A percentile compares a stretch with the other conserved stretches of the same genome.
Evolutionary conservation across 1,140 invertebrate genomes (phyloP).

Genomic region (Drosophila lowei): DNA sequence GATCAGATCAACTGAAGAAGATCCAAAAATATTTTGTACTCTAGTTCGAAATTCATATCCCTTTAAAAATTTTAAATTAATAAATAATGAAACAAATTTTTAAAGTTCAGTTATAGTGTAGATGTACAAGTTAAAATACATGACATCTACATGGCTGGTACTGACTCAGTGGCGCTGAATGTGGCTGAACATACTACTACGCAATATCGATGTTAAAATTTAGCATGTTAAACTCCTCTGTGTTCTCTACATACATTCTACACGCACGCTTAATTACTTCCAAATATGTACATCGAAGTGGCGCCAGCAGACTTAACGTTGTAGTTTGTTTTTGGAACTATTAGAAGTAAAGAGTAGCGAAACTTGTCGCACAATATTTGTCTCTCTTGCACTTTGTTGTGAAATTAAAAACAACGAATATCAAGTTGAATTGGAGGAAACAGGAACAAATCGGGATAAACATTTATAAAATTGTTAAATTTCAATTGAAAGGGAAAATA

Average conservation of each 20-base stretch:
- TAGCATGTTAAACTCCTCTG: too few relatives aligned
- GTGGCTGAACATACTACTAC: too few relatives aligned
- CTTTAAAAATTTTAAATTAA: background rate
- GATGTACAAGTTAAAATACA: slow-evolving; percentile 4
- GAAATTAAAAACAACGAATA: slow-evolving; percentile 24
- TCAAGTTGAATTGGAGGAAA: background rate
- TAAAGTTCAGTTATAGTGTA: background rate
- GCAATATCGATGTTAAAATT: too few relatives aligned
- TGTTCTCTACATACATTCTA: slow-evolving; percentile 3
- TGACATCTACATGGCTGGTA: slow-evolving; percentile 1
- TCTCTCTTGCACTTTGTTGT: slow-evolving; percentile 26
- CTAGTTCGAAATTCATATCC: too few relatives aligned
- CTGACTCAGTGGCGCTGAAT: background rate
- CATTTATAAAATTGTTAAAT: background rate
- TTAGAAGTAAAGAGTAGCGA: background rate
- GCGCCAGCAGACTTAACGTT: background rate
- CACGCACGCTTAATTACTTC: background rate
- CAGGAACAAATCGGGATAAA: background rate
- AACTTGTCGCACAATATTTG: background rate
- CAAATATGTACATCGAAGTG: background rate
- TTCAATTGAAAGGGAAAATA: too few relatives aligned
- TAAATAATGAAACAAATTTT: background rate
- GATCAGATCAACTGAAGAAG: too few relatives aligned
- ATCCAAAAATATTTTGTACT: too few relatives aligned
- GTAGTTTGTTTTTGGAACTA: slow-evolving; percentile 5